Evolutionary conservation across 2,113 vertebrate genomes (phyloP).

Genomic region (Myotis davidii): DNA sequence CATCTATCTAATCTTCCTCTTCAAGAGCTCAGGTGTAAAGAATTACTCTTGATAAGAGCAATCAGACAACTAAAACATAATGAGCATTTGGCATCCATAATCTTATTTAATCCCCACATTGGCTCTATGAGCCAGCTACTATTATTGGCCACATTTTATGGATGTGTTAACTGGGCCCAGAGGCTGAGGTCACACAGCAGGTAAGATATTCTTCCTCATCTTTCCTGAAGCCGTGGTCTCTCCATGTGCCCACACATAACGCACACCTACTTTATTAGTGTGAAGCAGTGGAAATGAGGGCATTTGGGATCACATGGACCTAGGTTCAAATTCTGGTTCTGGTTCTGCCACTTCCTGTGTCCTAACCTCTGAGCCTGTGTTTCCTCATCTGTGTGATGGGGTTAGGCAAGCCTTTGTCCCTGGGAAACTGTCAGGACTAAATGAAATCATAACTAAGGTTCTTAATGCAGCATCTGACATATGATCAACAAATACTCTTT

Average conservation of each 20-base stretch:
- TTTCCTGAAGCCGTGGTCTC: constrained; percentile 11
- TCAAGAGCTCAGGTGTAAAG: not conserved
- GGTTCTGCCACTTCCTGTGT: constrained; percentile 1
- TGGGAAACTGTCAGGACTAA: not conserved
- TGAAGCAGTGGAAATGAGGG: not conserved
- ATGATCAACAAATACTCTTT: constrained; percentile 21
- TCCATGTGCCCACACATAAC: not conserved
- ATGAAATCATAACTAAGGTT: constrained; percentile 36
- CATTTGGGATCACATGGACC: not conserved
- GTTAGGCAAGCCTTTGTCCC: not conserved
- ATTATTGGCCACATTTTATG: not conserved
- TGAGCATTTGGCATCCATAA: constrained; percentile 1
- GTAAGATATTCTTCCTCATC: not conserved
- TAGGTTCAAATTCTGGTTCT: constrained; percentile 22
- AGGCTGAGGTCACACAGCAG: not conserved
- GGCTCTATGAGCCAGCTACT: not conserved
- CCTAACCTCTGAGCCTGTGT: not conserved
- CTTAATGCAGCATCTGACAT: not conserved
- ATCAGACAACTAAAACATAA: not conserved
- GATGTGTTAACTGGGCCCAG: not conserved
- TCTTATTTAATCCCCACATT: not conserved
- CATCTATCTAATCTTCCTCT: not conserved
- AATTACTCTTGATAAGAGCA: not conserved
- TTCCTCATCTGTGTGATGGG: not conserved
- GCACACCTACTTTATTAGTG: not conserved